Evolutionary conservation across 2,113 vertebrate species (phyloP).

Genomic region (Illadopsis cleaveri): DNA sequence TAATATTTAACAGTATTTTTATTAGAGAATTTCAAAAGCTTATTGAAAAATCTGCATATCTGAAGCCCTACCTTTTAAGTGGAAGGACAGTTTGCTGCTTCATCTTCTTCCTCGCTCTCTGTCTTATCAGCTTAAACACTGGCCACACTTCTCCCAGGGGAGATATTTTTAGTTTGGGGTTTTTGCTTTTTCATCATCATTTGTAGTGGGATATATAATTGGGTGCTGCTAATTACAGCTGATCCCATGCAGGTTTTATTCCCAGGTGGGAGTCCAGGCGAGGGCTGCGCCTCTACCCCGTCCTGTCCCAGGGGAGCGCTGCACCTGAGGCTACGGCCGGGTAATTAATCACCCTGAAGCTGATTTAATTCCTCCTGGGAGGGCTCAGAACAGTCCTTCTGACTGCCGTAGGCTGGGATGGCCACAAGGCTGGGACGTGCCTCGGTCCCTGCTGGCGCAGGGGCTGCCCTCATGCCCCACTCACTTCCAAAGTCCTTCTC

Average conservation of each 20-base stretch:
- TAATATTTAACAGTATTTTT: constrained; percentile 70
- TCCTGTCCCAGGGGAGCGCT: rapidly evolving
- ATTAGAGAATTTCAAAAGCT: constrained; percentile 40
- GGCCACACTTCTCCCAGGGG: neutral
- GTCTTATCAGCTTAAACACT: neutral
- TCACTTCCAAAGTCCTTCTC: neutral
- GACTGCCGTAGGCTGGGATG: neutral
- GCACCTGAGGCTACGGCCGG: rapidly evolving
- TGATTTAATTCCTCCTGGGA: neutral
- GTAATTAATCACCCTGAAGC: neutral
- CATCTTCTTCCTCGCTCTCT: neutral
- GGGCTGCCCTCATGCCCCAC: rapidly evolving
- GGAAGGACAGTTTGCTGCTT: neutral
- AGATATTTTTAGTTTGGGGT: neutral
- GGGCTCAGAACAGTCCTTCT: neutral
- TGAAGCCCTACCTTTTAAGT: constrained; percentile 38
- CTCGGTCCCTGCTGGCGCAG: rapidly evolving
- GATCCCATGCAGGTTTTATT: rapidly evolving
- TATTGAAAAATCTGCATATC: constrained; percentile 45
- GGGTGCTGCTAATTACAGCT: neutral
- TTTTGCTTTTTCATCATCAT: neutral
- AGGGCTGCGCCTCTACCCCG: neutral
- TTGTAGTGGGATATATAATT: neutral
- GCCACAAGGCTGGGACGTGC: neutral
- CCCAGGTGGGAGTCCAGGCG: rapidly evolving